phyloP scores from a whole-genome alignment of 2,113 vertebrate species.

The Uropsilus gracilis region DNA sequence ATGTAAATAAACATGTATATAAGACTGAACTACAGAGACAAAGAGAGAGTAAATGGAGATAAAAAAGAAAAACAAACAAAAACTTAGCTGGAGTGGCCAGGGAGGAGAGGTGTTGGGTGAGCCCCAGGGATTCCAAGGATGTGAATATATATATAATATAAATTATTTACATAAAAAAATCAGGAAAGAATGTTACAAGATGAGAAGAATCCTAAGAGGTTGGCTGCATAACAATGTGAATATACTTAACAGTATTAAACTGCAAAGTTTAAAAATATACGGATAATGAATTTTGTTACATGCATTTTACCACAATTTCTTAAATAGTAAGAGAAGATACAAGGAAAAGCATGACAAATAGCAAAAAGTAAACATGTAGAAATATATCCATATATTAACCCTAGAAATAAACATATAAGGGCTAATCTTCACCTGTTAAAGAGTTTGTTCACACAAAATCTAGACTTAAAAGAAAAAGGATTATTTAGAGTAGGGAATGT shows the following conservation, averaged over 20 bases:
- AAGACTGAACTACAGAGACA: background rate
- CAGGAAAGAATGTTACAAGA: background rate
- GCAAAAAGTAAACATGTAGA: background rate
- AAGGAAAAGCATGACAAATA: background rate
- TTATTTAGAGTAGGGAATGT: background rate
- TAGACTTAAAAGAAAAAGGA: constrained; percentile 8
- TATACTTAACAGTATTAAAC: background rate
- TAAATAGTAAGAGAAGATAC: background rate
- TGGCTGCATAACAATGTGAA: background rate
- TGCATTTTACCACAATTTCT: background rate
- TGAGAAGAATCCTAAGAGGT: background rate
- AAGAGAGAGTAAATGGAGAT: background rate
- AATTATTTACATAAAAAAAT: too few relatives aligned
- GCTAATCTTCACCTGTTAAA: constrained; percentile 35
- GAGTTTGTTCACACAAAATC: constrained; percentile 24
- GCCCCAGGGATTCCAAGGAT: too few relatives aligned
- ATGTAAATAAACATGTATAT: background rate
- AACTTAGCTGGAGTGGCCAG: too few relatives aligned
- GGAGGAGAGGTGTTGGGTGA: too few relatives aligned
- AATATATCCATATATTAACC: background rate
- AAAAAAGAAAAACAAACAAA: background rate
- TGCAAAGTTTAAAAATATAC: background rate
- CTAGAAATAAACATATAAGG: background rate
- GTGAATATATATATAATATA: too few relatives aligned
- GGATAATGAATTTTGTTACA: background rate